Percentiles rank a stretch among this genome's conserved stretches.
These are phyloP conservation scores for Apocheima hispidaria DNA, from an alignment of 2,888 invertebrate genomes.

Conservation along the genomic window DNA sequence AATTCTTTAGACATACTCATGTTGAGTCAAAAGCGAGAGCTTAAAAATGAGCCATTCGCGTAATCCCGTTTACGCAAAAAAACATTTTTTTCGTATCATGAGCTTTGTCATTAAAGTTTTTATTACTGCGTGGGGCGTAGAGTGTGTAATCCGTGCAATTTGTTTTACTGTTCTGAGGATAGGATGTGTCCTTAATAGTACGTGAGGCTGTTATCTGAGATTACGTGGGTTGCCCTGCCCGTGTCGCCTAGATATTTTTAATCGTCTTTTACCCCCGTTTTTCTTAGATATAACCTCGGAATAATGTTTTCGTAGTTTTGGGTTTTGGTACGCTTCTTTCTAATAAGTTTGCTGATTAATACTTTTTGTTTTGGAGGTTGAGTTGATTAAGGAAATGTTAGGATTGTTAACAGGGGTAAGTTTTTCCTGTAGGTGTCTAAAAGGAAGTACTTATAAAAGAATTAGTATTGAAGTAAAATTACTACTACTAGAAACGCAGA, in stretches of 20 bases:
- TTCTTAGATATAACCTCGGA: conserved; percentile 7
- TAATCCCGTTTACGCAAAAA: conserved; percentile 49
- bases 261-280: conserved; percentile 37
- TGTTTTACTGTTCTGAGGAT: conserved; percentile 70
- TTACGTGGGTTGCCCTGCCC: conserved; percentile 54
- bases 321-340: conserved; percentile 2
- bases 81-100: conserved; percentile 50
- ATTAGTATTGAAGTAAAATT: too few species aligned
- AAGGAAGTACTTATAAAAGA: too few species aligned
- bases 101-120: conserved; percentile 65
- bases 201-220: conserved; percentile 74
- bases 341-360: not conserved
- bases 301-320: not conserved
- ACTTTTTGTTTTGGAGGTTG: not conserved
- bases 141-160: conserved; percentile 75
- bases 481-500: too few species aligned
- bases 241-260: conserved; percentile 50
- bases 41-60: conserved; percentile 35
- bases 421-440: too few species aligned
- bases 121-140: conserved; percentile 58
- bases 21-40: conserved; percentile 35
- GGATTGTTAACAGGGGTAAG: too few species aligned
- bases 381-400: too few species aligned
- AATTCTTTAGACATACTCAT: conserved; percentile 12
- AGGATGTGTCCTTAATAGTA: conserved; percentile 70